Conservation (phyloP, 2,797 vertebrate genomes). For the Rhadinocentrus ornatus region DNA sequence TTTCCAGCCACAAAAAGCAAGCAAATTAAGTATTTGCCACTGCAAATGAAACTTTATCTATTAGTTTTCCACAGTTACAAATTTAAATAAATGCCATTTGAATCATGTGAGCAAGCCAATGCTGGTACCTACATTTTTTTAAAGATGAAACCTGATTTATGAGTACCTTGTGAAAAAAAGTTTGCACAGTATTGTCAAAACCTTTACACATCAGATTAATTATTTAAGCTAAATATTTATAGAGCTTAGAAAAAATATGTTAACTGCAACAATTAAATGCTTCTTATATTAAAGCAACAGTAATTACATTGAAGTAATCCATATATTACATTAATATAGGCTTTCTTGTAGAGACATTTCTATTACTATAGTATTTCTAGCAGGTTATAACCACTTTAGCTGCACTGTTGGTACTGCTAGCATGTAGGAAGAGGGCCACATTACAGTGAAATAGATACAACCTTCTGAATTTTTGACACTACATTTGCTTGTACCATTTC, state of each 20-base stretch:
- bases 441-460: conserved; percentile 7
- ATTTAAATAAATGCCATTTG: no score
- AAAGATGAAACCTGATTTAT: background rate
- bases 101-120: background rate
- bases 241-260: no score
- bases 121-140: background rate
- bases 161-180: background rate
- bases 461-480: background rate
- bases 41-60: no score
- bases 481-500: conserved; percentile 43
- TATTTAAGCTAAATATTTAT: background rate
- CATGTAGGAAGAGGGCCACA: background rate
- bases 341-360: background rate
- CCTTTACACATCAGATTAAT: background rate
- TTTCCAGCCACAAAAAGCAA: no score
- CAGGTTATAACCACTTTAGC: background rate
- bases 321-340: background rate
- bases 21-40: no score
- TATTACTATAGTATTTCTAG: background rate
- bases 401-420: background rate
- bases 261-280: background rate
- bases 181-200: background rate
- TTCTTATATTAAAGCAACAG: background rate
- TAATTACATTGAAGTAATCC: background rate
- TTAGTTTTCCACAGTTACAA: no score